Conservation (phyloP, 2,888 invertebrate species). For the Mythimna loreyi region DNA sequence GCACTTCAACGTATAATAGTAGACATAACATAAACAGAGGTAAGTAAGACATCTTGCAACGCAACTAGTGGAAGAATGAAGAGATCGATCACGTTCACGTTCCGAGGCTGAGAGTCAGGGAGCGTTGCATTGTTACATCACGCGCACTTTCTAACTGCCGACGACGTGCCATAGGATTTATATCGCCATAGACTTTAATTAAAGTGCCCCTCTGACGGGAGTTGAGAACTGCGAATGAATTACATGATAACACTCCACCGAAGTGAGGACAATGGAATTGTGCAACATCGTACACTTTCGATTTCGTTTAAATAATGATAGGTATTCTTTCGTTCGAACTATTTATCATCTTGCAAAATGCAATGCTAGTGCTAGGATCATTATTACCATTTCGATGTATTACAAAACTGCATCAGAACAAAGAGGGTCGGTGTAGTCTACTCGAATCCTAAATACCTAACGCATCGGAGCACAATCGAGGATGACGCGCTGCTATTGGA, state of each 20-base stretch:
- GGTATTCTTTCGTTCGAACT: slow-evolving; percentile 71
- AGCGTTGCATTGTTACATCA: slow-evolving; percentile 83
- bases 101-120: slow-evolving; percentile 67
- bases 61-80: slow-evolving; percentile 70
- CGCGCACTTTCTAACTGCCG: slow-evolving; percentile 83
- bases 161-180: slow-evolving; percentile 81
- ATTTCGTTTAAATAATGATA: slow-evolving; percentile 77
- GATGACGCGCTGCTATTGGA: slow-evolving; percentile 85
- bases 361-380: slow-evolving; percentile 60
- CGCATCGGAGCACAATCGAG: slow-evolving; percentile 79
- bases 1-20: background rate
- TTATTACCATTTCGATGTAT: slow-evolving; percentile 65
- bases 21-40: slow-evolving; percentile 41
- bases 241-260: slow-evolving; percentile 70
- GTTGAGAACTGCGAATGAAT: slow-evolving; percentile 75
- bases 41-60: slow-evolving; percentile 69
- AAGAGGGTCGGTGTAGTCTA: slow-evolving; percentile 72
- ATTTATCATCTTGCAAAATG: slow-evolving; percentile 73
- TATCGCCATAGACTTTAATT: slow-evolving; percentile 83
- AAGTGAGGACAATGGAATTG: slow-evolving; percentile 82
- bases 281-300: slow-evolving; percentile 81
- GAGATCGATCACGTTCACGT: slow-evolving; percentile 81
- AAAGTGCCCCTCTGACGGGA: slow-evolving; percentile 77
- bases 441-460: slow-evolving; percentile 77
- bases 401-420: slow-evolving; percentile 73